These are phyloP conservation scores for Lasiurus borealis DNA, from an alignment of 2,113 vertebrate genomes.

Conservation along the genomic window DNA sequence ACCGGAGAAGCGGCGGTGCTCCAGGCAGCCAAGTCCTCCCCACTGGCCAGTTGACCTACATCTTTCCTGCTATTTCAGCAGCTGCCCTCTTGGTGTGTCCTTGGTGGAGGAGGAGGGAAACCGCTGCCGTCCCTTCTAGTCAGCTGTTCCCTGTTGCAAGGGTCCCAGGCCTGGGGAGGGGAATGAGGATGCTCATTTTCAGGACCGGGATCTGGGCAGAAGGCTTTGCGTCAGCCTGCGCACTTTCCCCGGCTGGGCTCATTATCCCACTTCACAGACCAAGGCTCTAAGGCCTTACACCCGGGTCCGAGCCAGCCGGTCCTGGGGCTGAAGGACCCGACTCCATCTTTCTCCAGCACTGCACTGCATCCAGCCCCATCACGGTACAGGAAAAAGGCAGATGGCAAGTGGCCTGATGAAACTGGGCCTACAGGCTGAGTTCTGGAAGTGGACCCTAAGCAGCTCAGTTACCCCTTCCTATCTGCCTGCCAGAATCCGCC, in stretches of 20 bases:
- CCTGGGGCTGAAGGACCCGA: background rate
- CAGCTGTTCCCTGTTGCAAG: background rate
- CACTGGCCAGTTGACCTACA: constrained; percentile 63
- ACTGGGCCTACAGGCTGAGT: background rate
- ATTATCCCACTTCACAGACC: background rate
- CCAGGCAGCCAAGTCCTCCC: background rate
- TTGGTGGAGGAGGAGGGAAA: constrained; percentile 3
- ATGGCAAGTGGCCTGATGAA: background rate
- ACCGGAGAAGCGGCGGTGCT: background rate
- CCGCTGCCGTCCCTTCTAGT: background rate
- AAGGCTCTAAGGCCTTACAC: background rate
- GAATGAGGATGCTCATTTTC: background rate
- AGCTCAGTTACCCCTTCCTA: background rate
- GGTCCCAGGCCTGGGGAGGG: background rate
- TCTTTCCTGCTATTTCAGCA: constrained; percentile 34
- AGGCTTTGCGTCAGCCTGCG: no score
- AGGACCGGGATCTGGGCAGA: background rate
- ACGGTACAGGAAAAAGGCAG: background rate
- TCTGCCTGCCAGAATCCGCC: background rate
- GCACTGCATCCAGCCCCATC: background rate
- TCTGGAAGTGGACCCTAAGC: background rate
- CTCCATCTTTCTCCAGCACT: background rate
- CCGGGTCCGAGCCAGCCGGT: background rate
- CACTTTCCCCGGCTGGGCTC: background rate
- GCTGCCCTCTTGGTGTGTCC: constrained; percentile 41